phyloP scores from a whole-genome alignment of 1,140 invertebrate genomes.

The Papilio machaon region DNA sequence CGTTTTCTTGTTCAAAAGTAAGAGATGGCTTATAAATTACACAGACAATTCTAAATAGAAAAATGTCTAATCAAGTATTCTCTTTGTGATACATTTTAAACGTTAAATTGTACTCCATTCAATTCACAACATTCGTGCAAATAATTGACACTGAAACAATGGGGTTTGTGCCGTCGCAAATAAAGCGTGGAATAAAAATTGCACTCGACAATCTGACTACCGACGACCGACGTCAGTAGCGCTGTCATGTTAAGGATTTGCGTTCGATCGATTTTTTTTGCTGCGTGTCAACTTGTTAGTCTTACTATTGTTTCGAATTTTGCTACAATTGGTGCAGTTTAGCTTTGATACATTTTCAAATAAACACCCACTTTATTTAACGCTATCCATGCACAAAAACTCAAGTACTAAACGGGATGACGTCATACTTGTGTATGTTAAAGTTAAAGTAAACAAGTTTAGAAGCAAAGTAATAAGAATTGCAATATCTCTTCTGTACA shows the following conservation, averaged over 20 bases:
- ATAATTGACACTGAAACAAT: slow-evolving; percentile 55
- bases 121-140: slow-evolving; percentile 38
- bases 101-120: slow-evolving; percentile 11
- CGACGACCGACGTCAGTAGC: slow-evolving; percentile 14
- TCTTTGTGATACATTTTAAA: not conserved
- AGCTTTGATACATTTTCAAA: not conserved
- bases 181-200: slow-evolving; percentile 33
- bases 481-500: not conserved
- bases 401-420: not conserved
- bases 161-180: slow-evolving; percentile 20
- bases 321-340: not conserved
- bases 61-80: too few relatives aligned
- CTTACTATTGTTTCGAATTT: slow-evolving; percentile 30
- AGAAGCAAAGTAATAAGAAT: too few relatives aligned
- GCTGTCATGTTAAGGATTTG: slow-evolving; percentile 15
- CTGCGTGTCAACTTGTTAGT: slow-evolving; percentile 29
- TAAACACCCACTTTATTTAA: not conserved
- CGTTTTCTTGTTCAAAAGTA: too few relatives aligned
- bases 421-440: not conserved
- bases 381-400: not conserved
- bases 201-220: slow-evolving; percentile 28
- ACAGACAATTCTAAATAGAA: too few relatives aligned
- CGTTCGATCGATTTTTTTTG: slow-evolving; percentile 12
- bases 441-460: too few relatives aligned
- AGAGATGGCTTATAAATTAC: too few relatives aligned